Evolutionary conservation across 1,140 invertebrate species (phyloP).

Genomic region (Lithobius niger): DNA sequence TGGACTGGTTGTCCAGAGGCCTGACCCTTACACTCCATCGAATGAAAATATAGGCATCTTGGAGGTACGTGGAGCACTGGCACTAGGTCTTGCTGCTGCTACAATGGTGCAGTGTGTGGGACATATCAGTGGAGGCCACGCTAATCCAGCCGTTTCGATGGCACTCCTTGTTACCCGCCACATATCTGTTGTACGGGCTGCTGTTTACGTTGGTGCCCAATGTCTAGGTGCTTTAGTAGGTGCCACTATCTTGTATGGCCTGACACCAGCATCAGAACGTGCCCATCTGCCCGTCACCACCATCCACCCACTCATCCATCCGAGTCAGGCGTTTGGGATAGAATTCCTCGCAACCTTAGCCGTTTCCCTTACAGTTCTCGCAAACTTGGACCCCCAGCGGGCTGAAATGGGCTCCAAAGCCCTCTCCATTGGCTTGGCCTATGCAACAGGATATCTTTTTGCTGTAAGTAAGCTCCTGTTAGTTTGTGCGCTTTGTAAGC

Average conservation of each 20-base stretch:
- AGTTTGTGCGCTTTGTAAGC: too few relatives aligned
- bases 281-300: slow-evolving; percentile 20
- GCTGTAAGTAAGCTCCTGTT: slow-evolving; percentile 38
- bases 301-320: slow-evolving; percentile 18
- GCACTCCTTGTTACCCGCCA: slow-evolving; percentile 27
- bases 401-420: slow-evolving; percentile 71
- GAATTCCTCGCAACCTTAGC: slow-evolving; percentile 23
- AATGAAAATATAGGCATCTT: too few relatives aligned
- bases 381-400: slow-evolving; percentile 30
- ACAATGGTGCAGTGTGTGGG: slow-evolving; percentile 28
- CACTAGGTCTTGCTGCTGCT: slow-evolving; percentile 32
- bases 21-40: slow-evolving; percentile 23
- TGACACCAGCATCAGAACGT: slow-evolving; percentile 18
- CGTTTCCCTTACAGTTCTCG: slow-evolving; percentile 20
- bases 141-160: slow-evolving; percentile 33
- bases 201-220: slow-evolving; percentile 23
- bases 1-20: slow-evolving; percentile 45
- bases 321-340: slow-evolving; percentile 21
- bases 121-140: slow-evolving; percentile 33
- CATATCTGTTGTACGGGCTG: slow-evolving; percentile 25
- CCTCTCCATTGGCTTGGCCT: slow-evolving; percentile 40
- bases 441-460: slow-evolving; percentile 43
- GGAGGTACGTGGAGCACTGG: slow-evolving; percentile 53
- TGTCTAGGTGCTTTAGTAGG: slow-evolving; percentile 30
- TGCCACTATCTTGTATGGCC: slow-evolving; percentile 22